Conservation (phyloP, 2,797 vertebrate species). For the Myotis findleyi region DNA sequence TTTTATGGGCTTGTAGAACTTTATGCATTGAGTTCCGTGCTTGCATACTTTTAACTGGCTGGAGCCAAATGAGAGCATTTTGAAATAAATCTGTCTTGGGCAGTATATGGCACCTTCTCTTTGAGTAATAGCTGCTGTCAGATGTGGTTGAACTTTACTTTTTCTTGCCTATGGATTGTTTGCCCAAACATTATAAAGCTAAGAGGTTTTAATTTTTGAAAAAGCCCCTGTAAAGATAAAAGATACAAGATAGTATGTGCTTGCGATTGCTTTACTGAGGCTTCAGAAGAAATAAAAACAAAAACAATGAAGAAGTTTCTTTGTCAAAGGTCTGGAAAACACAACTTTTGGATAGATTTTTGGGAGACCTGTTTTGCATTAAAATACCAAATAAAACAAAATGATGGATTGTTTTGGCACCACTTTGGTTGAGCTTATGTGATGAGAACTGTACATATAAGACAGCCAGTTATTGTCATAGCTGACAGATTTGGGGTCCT, state of each 20-base stretch:
- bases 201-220: not conserved
- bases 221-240: conserved; percentile 29
- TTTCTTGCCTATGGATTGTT: conserved; percentile 31
- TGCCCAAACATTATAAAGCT: conserved; percentile 14
- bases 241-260: not conserved
- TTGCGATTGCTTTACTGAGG: conserved; percentile 17
- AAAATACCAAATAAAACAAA: conserved; percentile 80
- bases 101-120: not conserved
- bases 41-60: not conserved
- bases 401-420: conserved; percentile 74
- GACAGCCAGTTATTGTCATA: conserved; percentile 74
- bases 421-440: conserved; percentile 44
- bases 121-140: conserved; percentile 42
- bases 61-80: conserved; percentile 40
- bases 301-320: conserved; percentile 44
- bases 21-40: not conserved
- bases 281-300: conserved; percentile 61
- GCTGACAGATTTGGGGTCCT: conserved; percentile 72
- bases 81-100: conserved; percentile 53
- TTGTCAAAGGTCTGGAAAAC: conserved; percentile 69
- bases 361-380: conserved; percentile 78
- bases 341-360: conserved; percentile 63
- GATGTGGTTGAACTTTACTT: conserved; percentile 29
- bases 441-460: conserved; percentile 64
- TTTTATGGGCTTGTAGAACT: not conserved